Base-by-base conservation (phyloP, 23 tunicate species). In the Corella eumyota region DNA sequence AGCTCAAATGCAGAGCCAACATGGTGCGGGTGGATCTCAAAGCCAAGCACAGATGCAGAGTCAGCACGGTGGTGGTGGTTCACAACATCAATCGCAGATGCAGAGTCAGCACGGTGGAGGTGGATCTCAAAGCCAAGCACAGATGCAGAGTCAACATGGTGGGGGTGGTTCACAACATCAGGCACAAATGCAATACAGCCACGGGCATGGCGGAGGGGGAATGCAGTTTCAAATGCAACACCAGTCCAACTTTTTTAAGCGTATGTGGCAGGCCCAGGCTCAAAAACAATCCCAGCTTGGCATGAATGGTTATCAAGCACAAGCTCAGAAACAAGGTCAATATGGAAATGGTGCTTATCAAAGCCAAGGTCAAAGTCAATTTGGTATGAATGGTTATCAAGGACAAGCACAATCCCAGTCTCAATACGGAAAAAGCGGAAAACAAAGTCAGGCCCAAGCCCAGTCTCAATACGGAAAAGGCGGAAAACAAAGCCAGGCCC, bases 121-220 rank as follows among this genome's bases (percentile, higher is more conserved):
- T 3, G 68, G 68, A 6, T 31, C 13, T 54, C 76, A 70, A 58
- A 6, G 30, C 6, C 77, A 71, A 60, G n/a, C 44, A 4, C 77
- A 71, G 30, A n/a, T 26, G 1, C 77, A 71, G 45, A 19, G 17
- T 4, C 55, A 56, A 45, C 17, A 4, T 34, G 66, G 66, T 4
- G 25, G 66, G 7, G 64, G 65, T n/a, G 49, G 50, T 5, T 23
- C 1, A 50, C 64, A 69, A 26, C 24, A 26, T 1, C 75, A 69
- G 45, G 31, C 45, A 36, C 77, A 71, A 61, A 46, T 30, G 22
- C 77, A 71, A 45, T 38, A 7, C 5, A 58, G 48, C 26, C 32
- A 56, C 30, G 67, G 19, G 67, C 44, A 17, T 1, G 64, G 64
- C 51, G 26, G 54, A 56, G 51, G 34, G 1, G 34, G 53, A 35